Conservation (phyloP, 2,113 vertebrate genomes). For the Caretta caretta region DNA sequence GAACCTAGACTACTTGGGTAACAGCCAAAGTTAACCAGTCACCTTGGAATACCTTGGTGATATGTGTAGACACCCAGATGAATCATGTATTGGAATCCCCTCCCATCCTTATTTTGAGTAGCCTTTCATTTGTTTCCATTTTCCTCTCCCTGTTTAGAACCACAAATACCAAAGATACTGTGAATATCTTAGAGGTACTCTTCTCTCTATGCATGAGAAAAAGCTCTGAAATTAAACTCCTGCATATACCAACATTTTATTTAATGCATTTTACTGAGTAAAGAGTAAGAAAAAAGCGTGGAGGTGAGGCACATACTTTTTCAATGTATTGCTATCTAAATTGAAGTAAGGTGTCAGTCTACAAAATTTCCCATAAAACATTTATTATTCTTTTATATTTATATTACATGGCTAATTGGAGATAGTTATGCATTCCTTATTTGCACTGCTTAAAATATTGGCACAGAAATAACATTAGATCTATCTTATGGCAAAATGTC, state of each 20-base stretch:
- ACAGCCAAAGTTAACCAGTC: not conserved
- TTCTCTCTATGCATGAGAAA: conserved; percentile 27
- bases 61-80: not conserved
- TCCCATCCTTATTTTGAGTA: not conserved
- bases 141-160: conserved; percentile 18
- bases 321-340: conserved; percentile 17
- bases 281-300: not conserved
- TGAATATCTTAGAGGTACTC: conserved; percentile 6
- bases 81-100: not conserved
- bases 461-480: conserved; percentile 64
- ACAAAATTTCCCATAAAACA: conserved; percentile 28
- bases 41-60: not conserved
- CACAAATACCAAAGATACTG: not conserved
- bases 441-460: conserved; percentile 67
- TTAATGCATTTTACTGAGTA: conserved; percentile 25
- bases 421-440: conserved; percentile 58
- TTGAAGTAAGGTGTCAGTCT: not conserved
- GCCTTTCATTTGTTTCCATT: conserved; percentile 6
- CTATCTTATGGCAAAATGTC: conserved; percentile 76
- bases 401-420: conserved; percentile 59
- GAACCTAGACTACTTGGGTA: not conserved
- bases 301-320: conserved; percentile 14
- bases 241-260: conserved; percentile 50
- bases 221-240: conserved; percentile 57
- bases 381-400: conserved; percentile 52